Percentiles rank a stretch among this genome's conserved stretches.
Conservation (phyloP, 2,888 invertebrate species). For the Syrphus vitripennis region DNA sequence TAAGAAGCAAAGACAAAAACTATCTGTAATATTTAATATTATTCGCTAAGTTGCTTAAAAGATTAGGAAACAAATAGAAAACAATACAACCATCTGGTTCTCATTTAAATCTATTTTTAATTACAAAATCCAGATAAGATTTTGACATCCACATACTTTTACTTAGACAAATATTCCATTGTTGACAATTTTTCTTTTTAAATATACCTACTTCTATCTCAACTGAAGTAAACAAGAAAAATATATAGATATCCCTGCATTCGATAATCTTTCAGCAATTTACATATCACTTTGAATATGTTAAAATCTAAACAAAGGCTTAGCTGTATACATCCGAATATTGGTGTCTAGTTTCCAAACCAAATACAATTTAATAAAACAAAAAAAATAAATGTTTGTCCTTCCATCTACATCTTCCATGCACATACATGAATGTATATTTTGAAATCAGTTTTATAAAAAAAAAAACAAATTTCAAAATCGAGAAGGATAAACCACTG, state of each 20-base stretch:
- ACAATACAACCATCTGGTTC: no score
- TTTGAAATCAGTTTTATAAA: background rate
- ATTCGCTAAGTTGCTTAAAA: no score
- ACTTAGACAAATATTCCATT: background rate
- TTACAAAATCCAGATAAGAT: background rate
- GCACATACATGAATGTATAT: no score
- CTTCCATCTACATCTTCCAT: background rate
- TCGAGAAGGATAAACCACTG: slow-evolving; percentile 12
- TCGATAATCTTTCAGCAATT: background rate
- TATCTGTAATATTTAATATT: no score
- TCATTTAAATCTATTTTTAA: no score
- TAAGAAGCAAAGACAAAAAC: no score
- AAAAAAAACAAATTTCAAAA: background rate
- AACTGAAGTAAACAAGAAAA: background rate
- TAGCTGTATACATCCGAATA: background rate
- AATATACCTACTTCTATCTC: background rate
- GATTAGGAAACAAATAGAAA: no score
- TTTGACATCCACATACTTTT: background rate
- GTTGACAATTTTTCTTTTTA: background rate
- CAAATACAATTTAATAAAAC: background rate
- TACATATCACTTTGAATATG: background rate
- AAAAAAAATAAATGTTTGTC: background rate
- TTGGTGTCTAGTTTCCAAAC: background rate
- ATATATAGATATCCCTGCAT: background rate
- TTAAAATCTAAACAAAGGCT: background rate